These are phyloP conservation scores for Ceramica pisi DNA, from an alignment of 2,888 invertebrate species.

Conservation along the genomic window DNA sequence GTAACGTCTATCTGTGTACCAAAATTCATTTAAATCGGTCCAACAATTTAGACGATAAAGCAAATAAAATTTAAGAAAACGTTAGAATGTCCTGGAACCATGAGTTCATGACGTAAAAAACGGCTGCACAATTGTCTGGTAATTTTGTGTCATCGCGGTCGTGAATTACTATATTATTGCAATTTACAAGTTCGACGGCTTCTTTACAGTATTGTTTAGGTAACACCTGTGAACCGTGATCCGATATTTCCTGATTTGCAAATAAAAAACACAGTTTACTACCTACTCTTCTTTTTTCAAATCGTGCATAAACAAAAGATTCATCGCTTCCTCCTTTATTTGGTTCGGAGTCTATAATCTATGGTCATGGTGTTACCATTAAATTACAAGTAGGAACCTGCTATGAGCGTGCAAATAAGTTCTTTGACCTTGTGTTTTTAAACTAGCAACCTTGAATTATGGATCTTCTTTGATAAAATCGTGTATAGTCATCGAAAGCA, in stretches of 20 bases:
- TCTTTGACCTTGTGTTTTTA: slow-evolving; percentile 61
- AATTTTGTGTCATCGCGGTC: neutral
- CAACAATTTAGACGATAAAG: too few relatives aligned
- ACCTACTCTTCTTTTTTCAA: slow-evolving; percentile 24
- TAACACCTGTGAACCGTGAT: neutral
- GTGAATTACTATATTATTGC: too few relatives aligned
- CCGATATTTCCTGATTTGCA: slow-evolving; percentile 23
- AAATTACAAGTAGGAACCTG: slow-evolving; percentile 41
- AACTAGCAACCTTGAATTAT: slow-evolving; percentile 38
- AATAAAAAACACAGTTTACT: slow-evolving; percentile 15
- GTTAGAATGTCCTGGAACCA: too few relatives aligned
- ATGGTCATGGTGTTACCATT: slow-evolving; percentile 45
- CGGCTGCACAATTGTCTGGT: too few relatives aligned
- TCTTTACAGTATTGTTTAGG: neutral
- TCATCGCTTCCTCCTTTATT: slow-evolving; percentile 48
- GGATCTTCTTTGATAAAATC: slow-evolving; percentile 37
- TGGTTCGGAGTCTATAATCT: slow-evolving; percentile 25
- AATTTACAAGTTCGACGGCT: neutral
- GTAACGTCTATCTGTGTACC: too few relatives aligned
- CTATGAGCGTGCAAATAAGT: slow-evolving; percentile 61
- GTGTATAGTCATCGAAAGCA: slow-evolving; percentile 28
- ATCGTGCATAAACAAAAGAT: slow-evolving; percentile 41
- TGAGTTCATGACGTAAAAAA: neutral
- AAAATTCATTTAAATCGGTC: too few relatives aligned
- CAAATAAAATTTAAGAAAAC: too few relatives aligned